Evolutionary conservation across 2,113 vertebrate species (phyloP), one percentile per base, ranked within the genome.

Genomic region (Clinocottus analis): DNA sequence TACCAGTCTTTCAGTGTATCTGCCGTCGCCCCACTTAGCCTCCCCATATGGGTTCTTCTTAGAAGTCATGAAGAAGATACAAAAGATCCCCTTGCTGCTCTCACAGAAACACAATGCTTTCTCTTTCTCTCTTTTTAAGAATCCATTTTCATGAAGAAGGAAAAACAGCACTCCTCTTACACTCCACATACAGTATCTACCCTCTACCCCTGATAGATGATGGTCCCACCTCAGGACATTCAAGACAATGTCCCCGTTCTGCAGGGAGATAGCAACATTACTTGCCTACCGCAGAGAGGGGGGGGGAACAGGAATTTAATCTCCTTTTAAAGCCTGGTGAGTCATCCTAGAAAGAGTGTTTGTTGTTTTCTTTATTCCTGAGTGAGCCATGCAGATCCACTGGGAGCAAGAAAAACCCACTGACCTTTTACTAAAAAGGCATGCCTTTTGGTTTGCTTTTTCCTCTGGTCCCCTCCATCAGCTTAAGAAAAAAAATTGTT

Each of bases 351-450:
- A 45, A 72, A 72, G 61, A 63, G 71, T 56, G 77, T 84, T 84
- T 87, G 74, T 80, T 83, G 80, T 87, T 85, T 63, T 78, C 67
- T 79, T 78, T 73, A 76, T 77, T 85, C 82, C 87, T 56, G 53
- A 62, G 85, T 76, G 85, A 82, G 86, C 66, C n/a, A 39, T 37
- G 27, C 43, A 11, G 60, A 70, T 83, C 89, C 63, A 72, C 70
- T 35, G 85, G 87, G 91, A 90, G 73, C 56, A 60, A 80, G 66
- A 85, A 88, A 86, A 86, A 70, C 84, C 80, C 63, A 70, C 64
- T 88, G 84, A 93, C 89, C 90, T 92, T 89, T 89, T 5, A 67
- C 76, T 79, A 83, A 85, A 92, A 90, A 82, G 67, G 6, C 55
- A 41, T 62, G 60, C 25, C 31, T 87, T 79, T 69, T 83, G 29